These are phyloP conservation scores for Meta bourneti DNA, from an alignment of 2,888 invertebrate species.

Conservation along the genomic window DNA sequence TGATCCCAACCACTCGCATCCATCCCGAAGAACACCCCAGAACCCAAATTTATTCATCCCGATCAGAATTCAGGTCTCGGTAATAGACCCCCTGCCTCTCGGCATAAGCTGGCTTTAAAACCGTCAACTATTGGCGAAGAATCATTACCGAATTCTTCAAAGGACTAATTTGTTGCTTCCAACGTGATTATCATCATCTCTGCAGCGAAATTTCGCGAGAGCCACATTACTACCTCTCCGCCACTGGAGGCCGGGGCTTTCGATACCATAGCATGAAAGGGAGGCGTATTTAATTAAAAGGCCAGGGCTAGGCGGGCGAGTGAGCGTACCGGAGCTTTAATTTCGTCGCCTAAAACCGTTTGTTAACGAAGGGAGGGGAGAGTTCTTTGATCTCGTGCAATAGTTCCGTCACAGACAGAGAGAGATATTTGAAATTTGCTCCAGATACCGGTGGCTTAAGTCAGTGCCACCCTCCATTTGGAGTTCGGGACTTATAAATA, in stretches of 20 bases:
- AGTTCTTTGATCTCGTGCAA: conserved; percentile 54
- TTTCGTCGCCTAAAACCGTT: conserved; percentile 61
- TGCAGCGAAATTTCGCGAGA: conserved; percentile 23
- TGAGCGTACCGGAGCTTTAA: conserved; percentile 41
- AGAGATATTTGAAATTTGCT: conserved; percentile 36
- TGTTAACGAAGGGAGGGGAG: conserved; percentile 50
- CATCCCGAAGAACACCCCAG: too few relatives aligned
- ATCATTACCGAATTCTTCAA: conserved; percentile 26
- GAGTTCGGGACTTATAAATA: conserved; percentile 44
- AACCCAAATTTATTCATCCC: too few relatives aligned
- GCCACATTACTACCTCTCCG: conserved; percentile 46
- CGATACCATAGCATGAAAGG: conserved; percentile 25
- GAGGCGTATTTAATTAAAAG: conserved; percentile 58
- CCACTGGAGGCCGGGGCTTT: background rate
- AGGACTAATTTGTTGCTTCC: conserved; percentile 41
- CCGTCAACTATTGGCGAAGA: background rate
- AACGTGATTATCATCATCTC: conserved; percentile 37
- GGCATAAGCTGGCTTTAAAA: too few relatives aligned
- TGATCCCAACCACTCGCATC: too few relatives aligned
- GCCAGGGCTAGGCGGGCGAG: background rate
- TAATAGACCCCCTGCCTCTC: too few relatives aligned
- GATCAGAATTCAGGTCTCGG: too few relatives aligned
- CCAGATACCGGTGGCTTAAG: background rate
- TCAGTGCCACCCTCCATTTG: background rate
- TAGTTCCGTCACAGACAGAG: conserved; percentile 39